A percentile compares a stretch with the other conserved stretches of the same genome.
These are phyloP conservation scores for Stramonita haemastoma DNA, from an alignment of 2,888 invertebrate species.

Conservation along the genomic window DNA sequence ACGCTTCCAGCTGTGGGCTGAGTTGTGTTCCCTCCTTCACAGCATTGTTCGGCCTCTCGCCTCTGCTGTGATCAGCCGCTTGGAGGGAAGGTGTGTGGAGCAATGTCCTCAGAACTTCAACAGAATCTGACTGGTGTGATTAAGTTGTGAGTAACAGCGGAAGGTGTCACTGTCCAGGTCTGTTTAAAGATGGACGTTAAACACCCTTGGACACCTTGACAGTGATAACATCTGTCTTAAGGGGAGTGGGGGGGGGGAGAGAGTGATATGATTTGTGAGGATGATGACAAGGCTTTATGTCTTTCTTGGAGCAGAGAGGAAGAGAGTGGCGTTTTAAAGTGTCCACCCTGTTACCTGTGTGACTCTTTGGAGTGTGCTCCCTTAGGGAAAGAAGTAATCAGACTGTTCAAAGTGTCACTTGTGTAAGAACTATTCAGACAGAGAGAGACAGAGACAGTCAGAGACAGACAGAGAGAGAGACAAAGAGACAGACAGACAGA, in stretches of 20 bases:
- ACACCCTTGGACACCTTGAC: not conserved
- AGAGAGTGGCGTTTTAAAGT: not conserved
- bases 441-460: not conserved
- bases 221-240: not conserved
- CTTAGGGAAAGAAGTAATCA: not conserved
- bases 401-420: not conserved
- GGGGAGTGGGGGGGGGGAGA: not conserved
- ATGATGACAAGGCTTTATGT: not conserved
- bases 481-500: too few relatives aligned
- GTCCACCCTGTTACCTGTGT: not conserved
- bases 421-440: not conserved
- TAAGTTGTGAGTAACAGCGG: not conserved
- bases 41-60: not conserved
- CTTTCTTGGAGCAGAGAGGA: not conserved
- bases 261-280: not conserved
- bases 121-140: not conserved
- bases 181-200: not conserved
- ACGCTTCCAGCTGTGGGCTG: not conserved
- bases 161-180: not conserved
- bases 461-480: not conserved
- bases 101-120: too few relatives aligned
- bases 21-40: slow-evolving; percentile 11
- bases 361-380: not conserved
- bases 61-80: slow-evolving; percentile 6
- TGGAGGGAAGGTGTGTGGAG: not conserved